These are phyloP conservation scores for Arge pagana DNA, from an alignment of 2,888 invertebrate genomes.

Conservation along the genomic window DNA sequence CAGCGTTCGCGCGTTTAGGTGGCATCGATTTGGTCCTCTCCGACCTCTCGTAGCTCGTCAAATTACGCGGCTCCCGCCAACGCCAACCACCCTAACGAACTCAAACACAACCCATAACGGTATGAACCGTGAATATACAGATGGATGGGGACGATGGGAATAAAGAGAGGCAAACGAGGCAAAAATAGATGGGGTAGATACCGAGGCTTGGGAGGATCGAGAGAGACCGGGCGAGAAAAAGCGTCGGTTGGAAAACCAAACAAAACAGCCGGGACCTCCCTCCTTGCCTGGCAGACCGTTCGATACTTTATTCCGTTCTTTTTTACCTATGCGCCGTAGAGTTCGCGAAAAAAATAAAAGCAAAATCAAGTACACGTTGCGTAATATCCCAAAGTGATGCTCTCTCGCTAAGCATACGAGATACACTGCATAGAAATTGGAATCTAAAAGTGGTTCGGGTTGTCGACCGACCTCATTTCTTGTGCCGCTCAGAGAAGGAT, in stretches of 20 bases:
- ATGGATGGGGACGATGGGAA: constrained; percentile 7
- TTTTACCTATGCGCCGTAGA: too few species aligned
- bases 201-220: neutral
- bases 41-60: neutral
- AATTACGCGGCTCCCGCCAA: too few species aligned
- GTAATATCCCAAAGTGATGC: too few species aligned
- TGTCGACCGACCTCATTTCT: too few species aligned
- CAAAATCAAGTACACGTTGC: too few species aligned
- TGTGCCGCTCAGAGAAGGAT: too few species aligned
- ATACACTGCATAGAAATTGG: too few species aligned
- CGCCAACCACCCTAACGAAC: constrained; percentile 7
- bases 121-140: constrained; percentile 5
- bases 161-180: constrained; percentile 17
- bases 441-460: too few species aligned
- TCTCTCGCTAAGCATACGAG: too few species aligned
- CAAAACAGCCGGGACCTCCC: neutral
- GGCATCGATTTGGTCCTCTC: constrained; percentile 10
- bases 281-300: too few species aligned
- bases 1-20: neutral
- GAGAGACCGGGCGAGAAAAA: neutral
- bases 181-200: constrained; percentile 5
- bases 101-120: neutral
- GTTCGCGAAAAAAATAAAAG: too few species aligned
- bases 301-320: too few species aligned
- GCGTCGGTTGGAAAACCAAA: neutral